phyloP scores from a whole-genome alignment of 2,113 vertebrate species.

The Enhydra lutris region DNA sequence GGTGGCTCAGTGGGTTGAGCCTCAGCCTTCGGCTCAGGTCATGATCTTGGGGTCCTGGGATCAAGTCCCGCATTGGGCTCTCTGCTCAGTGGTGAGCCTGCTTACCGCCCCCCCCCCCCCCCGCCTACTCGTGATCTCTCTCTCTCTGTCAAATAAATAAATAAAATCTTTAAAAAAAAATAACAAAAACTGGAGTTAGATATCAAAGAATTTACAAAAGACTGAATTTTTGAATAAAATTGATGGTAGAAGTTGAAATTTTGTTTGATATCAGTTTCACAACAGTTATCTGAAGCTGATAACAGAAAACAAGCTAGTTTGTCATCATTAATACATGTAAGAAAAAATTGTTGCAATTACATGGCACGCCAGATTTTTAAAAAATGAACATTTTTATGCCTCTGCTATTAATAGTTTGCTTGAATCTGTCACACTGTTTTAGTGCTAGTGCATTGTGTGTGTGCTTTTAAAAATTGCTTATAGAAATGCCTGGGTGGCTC shows the following conservation, averaged over 20 bases:
- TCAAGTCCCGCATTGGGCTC: no score
- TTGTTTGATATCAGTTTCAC: background rate
- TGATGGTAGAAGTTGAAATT: background rate
- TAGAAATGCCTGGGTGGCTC: background rate
- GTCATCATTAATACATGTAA: background rate
- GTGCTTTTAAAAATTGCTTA: background rate
- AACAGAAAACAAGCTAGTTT: background rate
- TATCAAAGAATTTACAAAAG: conserved; percentile 25
- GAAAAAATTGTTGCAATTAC: background rate
- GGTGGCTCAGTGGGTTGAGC: no score
- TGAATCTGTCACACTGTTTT: background rate
- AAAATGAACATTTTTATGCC: background rate
- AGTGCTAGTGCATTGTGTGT: background rate
- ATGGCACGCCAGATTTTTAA: background rate
- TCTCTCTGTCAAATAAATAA: no score
- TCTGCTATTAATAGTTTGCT: background rate
- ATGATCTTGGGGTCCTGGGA: no score
- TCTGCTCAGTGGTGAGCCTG: no score
- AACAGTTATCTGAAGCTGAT: background rate
- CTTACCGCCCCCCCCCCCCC: no score
- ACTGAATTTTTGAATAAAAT: background rate
- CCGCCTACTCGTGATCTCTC: no score
- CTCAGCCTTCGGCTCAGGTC: no score
- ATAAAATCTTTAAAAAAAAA: no score
- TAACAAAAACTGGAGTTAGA: background rate